Percentiles rank a stretch among this genome's conserved stretches.
These are phyloP conservation scores for Adrianichthys oophorus DNA, from an alignment of 2,797 vertebrate species.

Conservation along the genomic window DNA sequence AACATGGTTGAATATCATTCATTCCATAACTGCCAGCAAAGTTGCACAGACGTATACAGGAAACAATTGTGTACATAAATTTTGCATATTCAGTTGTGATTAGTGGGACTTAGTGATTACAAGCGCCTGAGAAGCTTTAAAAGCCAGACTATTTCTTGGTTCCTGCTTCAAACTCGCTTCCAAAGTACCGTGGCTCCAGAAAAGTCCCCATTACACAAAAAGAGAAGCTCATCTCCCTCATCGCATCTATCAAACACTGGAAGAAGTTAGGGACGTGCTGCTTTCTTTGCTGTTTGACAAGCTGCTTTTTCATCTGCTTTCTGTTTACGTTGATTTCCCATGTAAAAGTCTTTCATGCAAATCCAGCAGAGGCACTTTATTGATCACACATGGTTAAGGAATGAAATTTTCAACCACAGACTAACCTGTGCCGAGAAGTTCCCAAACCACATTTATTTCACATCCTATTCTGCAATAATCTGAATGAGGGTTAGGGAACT, in stretches of 20 bases:
- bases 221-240: constrained; percentile 45
- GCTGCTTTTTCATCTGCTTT: constrained; percentile 53
- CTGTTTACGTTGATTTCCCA: constrained; percentile 62
- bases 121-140: constrained; percentile 57
- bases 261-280: constrained; percentile 34
- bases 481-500: constrained; percentile 11
- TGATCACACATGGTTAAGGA: constrained; percentile 56
- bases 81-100: constrained; percentile 69
- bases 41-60: constrained; percentile 26
- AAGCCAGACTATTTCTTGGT: constrained; percentile 48
- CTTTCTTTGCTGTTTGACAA: constrained; percentile 32
- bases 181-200: constrained; percentile 59
- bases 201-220: constrained; percentile 56
- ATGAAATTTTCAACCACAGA: constrained; percentile 37
- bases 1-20: constrained; percentile 6
- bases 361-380: constrained; percentile 50
- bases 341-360: constrained; percentile 58
- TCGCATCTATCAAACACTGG: constrained; percentile 41
- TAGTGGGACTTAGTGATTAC: constrained; percentile 61
- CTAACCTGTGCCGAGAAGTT: constrained; percentile 29
- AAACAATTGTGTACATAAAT: constrained; percentile 42
- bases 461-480: constrained; percentile 16
- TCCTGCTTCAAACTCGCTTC: constrained; percentile 74
- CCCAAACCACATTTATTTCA: constrained; percentile 20
- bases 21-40: constrained; percentile 21